These are phyloP conservation scores for Athene noctua DNA, from an alignment of 2,113 vertebrate genomes.

Conservation along the genomic window DNA sequence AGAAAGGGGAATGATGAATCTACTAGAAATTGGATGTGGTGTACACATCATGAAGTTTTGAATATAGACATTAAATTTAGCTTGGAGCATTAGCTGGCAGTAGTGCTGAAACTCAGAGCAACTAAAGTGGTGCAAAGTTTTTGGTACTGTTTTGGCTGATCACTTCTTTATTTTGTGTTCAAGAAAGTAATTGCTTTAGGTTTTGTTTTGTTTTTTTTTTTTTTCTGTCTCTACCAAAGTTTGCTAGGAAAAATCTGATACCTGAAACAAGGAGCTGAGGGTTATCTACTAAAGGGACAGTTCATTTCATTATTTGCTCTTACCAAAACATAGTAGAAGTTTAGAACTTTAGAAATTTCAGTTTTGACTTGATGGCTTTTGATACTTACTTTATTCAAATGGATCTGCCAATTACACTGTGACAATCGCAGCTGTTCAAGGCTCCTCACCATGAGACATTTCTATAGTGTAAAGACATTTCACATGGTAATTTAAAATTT, in stretches of 20 bases:
- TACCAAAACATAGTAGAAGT: neutral
- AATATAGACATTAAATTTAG: neutral
- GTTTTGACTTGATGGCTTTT: neutral
- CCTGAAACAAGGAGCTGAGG: neutral
- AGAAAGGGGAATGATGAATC: neutral
- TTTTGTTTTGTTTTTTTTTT: neutral
- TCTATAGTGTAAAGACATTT: conserved; percentile 34
- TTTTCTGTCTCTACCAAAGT: neutral
- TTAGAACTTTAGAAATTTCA: neutral
- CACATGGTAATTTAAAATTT: conserved; percentile 54
- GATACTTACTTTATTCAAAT: conserved; percentile 13
- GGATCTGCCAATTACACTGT: neutral
- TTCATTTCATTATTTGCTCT: neutral
- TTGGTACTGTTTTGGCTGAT: neutral
- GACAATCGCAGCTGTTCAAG: neutral
- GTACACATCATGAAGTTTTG: neutral
- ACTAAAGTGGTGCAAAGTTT: neutral
- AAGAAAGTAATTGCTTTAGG: neutral
- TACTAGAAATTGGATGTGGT: neutral
- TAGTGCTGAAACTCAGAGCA: neutral
- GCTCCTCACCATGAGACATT: conserved; percentile 12
- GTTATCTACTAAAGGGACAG: neutral
- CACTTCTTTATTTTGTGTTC: neutral
- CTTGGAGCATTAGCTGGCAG: neutral
- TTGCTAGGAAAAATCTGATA: neutral